A percentile compares a stretch with the other conserved stretches of the same genome.
Conservation (phyloP, 2,888 invertebrate species). For the Heliconius ethilla region DNA sequence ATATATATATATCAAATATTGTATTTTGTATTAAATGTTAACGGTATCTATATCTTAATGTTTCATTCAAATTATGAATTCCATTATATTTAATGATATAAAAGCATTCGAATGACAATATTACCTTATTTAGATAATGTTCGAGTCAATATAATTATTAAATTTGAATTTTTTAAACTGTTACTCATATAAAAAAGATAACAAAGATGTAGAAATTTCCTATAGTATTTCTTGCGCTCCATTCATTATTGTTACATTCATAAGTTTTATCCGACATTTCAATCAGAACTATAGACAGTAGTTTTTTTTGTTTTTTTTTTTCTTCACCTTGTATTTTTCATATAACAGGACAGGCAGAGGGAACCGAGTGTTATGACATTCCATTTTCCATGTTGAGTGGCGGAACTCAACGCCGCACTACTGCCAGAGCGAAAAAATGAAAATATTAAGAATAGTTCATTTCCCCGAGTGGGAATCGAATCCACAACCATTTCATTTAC, state of each 20-base stretch:
- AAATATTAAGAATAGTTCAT: too few relatives aligned
- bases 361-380: too few relatives aligned
- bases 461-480: too few relatives aligned
- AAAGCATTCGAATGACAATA: neutral
- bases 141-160: neutral
- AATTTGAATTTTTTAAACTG: neutral
- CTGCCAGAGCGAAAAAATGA: too few relatives aligned
- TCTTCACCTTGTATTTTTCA: neutral
- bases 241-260: neutral
- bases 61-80: neutral
- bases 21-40: neutral
- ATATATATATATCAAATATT: neutral
- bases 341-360: too few relatives aligned
- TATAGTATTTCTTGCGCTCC: neutral
- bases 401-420: too few relatives aligned
- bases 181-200: neutral
- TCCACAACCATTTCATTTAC: too few relatives aligned
- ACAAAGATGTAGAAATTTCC: neutral
- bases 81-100: neutral
- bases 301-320: neutral
- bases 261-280: neutral
- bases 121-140: neutral
- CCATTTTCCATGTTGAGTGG: too few relatives aligned
- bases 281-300: neutral
- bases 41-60: neutral